A percentile compares a stretch with the other conserved stretches of the same genome.
Evolutionary conservation across 2,888 invertebrate genomes (phyloP).

Genomic region (Xanthostigma xanthostigma): DNA sequence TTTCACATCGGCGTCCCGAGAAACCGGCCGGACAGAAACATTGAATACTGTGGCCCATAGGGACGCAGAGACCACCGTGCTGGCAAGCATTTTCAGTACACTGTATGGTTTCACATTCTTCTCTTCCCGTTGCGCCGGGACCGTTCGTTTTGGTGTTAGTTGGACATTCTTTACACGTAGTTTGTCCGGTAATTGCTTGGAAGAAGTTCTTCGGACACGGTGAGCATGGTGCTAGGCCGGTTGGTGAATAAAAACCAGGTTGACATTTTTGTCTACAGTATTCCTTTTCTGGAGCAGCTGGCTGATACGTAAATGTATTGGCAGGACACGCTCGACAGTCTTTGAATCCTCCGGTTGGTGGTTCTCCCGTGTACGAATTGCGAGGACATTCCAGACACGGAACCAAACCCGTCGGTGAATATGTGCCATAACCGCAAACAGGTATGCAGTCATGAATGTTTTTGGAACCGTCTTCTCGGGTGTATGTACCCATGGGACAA

Average conservation of each 20-base stretch:
- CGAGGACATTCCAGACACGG: conserved; percentile 89
- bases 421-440: conserved; percentile 91
- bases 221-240: conserved; percentile 86
- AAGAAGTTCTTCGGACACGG: conserved; percentile 86
- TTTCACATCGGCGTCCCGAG: conserved; percentile 83
- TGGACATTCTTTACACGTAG: conserved; percentile 78
- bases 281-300: conserved; percentile 71
- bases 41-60: conserved; percentile 73
- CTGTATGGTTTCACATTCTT: conserved; percentile 75
- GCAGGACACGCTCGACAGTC: conserved; percentile 88
- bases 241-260: conserved; percentile 81
- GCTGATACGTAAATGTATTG: conserved; percentile 79
- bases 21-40: conserved; percentile 93
- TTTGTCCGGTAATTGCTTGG: conserved; percentile 72
- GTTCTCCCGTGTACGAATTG: conserved; percentile 77
- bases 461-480: conserved; percentile 79
- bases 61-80: conserved; percentile 81
- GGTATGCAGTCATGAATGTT: conserved; percentile 76
- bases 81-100: conserved; percentile 80
- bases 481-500: conserved; percentile 88
- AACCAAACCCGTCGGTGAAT: conserved; percentile 84
- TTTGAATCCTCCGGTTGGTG: conserved; percentile 80
- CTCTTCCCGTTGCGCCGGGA: conserved; percentile 63
- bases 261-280: conserved; percentile 77
- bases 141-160: conserved; percentile 77